Conservation (phyloP, 2,888 invertebrate species). For the Mellilla xanthometata region DNA sequence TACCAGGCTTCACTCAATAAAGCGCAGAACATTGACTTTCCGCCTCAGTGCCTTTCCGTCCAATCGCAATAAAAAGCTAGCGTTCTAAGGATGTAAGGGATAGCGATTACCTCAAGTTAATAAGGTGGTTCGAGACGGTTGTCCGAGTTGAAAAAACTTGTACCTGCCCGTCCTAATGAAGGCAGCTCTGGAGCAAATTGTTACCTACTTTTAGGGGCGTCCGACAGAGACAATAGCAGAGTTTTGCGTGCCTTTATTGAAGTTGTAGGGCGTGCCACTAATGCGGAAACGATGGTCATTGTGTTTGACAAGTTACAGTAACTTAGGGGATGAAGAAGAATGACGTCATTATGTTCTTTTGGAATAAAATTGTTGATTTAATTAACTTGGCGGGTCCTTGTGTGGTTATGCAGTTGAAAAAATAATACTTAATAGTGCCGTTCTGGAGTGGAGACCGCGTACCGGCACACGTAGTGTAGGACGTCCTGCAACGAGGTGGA, state of each 20-base stretch:
- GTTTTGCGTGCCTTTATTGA: not conserved
- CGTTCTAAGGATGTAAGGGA: slow-evolving; percentile 40
- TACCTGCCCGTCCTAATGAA: slow-evolving; percentile 71
- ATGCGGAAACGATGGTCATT: too few species aligned
- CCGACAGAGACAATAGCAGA: slow-evolving; percentile 10
- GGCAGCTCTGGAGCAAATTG: slow-evolving; percentile 56
- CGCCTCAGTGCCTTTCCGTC: slow-evolving; percentile 10
- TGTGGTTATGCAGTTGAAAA: too few species aligned
- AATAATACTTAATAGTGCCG: too few species aligned
- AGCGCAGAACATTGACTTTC: not conserved
- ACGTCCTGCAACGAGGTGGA: too few species aligned
- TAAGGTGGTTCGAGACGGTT: slow-evolving; percentile 50
- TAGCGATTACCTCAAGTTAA: slow-evolving; percentile 54
- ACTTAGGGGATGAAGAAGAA: too few species aligned
- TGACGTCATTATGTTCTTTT: too few species aligned
- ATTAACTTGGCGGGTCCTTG: too few species aligned
- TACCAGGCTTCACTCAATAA: not conserved
- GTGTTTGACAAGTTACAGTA: too few species aligned
- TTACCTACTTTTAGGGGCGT: slow-evolving; percentile 39
- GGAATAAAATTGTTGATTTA: too few species aligned
- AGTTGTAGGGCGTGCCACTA: too few species aligned
- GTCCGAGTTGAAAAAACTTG: slow-evolving; percentile 60
- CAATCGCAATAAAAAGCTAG: slow-evolving; percentile 52
- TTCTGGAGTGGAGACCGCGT: too few species aligned
- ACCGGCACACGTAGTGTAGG: too few species aligned